Evolutionary conservation across 2,888 invertebrate species (phyloP), one percentile per base, ranked within the genome.

Genomic region (Melanotus villosus): DNA sequence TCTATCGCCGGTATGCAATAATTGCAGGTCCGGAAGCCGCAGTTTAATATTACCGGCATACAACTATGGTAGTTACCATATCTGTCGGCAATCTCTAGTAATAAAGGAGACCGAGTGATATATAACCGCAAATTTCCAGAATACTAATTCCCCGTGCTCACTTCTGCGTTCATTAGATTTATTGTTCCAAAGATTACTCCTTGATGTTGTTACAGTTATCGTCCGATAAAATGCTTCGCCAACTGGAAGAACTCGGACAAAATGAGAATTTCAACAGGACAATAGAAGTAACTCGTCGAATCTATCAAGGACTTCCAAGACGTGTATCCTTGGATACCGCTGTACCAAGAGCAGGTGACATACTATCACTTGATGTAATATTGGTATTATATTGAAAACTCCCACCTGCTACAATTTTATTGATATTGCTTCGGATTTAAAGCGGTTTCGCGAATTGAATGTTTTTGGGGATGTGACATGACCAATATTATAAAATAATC

Each of bases 261-360:
- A 87, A 88, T 58, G 89, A 90, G 89, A 73, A 89, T 89, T 57
- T 87, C 84, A 76, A 89, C 88, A 7, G 87, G 59, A 89, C 89
- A 6, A 87, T 90, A 73, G 87, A 89, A 7, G 85, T 85, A 38
- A 89, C 90, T 2, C 86, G 88, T 30, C 86, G 87, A 65, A 88
- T 89, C 76, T 91, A 91, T 76, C 85, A 86, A 65, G 86, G 87
- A 52, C 84, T 92, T 63, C 91, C 92, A 0, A 85, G 88, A 63
- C 87, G 88, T 65, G 87, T 92, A 70, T 85, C 86, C 10, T 80
- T 86, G 60, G 89, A 89, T 77, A 91, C 91, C 1, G 82, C 87
- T 45, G 81, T 85, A 60, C 85, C 88, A 9, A 86, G 91, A 79
- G 87, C 89, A 84, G 90, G 92, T 92, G 82, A 74, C 16, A 52